phyloP scores from a whole-genome alignment of 2,797 vertebrate genomes.

The Jordanella pulchra region DNA sequence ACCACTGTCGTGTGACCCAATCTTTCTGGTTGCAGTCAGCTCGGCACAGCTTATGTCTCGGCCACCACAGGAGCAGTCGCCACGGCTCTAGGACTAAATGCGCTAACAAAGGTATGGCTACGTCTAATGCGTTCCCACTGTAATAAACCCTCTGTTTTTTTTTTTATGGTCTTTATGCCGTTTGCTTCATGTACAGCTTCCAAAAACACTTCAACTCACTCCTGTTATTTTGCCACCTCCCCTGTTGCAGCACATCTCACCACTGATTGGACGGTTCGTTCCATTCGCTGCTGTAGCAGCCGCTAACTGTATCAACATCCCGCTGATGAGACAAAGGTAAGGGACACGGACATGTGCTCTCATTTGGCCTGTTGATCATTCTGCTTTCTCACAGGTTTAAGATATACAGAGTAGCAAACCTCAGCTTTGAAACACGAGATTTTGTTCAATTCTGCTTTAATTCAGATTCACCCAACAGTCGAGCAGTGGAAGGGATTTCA shows the following conservation, averaged over 20 bases:
- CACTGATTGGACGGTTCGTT: slow-evolving; percentile 94
- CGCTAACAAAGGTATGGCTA: slow-evolving; percentile 91
- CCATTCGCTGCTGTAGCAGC: slow-evolving; percentile 98
- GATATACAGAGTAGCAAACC: background rate
- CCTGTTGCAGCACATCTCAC: slow-evolving; percentile 86
- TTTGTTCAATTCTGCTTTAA: no score
- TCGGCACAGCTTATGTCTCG: slow-evolving; percentile 94
- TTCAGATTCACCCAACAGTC: no score
- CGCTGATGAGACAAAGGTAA: slow-evolving; percentile 98
- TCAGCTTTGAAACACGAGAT: no score
- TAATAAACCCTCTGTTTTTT: slow-evolving; percentile 30
- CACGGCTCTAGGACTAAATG: slow-evolving; percentile 96
- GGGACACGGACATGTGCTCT: background rate
- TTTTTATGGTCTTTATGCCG: background rate
- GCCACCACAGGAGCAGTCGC: slow-evolving; percentile 95
- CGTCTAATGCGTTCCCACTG: slow-evolving; percentile 55
- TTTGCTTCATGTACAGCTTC: background rate
- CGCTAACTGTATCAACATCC: slow-evolving; percentile 99
- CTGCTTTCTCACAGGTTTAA: background rate
- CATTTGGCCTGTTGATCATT: background rate
- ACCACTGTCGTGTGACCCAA: slow-evolving; percentile 15
- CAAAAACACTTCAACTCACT: background rate
- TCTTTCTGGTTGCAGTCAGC: slow-evolving; percentile 86
- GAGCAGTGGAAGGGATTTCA: no score
- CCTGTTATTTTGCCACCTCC: background rate